phyloP scores from a whole-genome alignment of 2,797 vertebrate species.

The Menidia menidia region DNA sequence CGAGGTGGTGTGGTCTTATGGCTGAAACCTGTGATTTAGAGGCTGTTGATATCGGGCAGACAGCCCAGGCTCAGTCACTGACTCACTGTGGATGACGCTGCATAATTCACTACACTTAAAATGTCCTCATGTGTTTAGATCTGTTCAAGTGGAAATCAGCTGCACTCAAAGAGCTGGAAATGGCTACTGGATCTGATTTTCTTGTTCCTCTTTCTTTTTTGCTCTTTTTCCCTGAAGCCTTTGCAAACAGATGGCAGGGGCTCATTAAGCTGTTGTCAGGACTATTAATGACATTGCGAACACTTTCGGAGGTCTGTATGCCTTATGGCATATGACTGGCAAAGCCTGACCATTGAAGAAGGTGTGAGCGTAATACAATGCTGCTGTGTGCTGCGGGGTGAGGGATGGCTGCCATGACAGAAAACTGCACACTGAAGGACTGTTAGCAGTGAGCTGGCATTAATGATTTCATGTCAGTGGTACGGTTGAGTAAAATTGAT shows the following conservation, averaged over 20 bases:
- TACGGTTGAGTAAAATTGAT: constrained; percentile 34
- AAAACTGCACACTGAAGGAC: constrained; percentile 59
- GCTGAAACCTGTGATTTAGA: constrained; percentile 83
- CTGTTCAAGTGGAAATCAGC: constrained; percentile 83
- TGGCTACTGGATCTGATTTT: constrained; percentile 81
- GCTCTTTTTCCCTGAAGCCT: constrained; percentile 66
- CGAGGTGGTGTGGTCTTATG: constrained; percentile 80
- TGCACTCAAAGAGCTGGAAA: constrained; percentile 76
- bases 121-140: constrained; percentile 83
- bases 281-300: constrained; percentile 82
- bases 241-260: constrained; percentile 82
- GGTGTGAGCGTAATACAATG: constrained; percentile 77
- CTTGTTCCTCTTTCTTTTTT: constrained; percentile 48
- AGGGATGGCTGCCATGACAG: constrained; percentile 63
- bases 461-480: constrained; percentile 59
- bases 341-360: constrained; percentile 74
- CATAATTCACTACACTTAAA: constrained; percentile 85
- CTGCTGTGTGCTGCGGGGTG: constrained; percentile 74
- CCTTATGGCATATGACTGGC: constrained; percentile 64
- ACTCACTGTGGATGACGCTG: constrained; percentile 81
- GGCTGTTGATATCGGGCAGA: constrained; percentile 84
- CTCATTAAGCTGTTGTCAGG: constrained; percentile 85
- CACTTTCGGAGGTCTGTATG: constrained; percentile 77
- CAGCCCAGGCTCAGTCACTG: constrained; percentile 80
- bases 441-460: constrained; percentile 52